phyloP scores from a whole-genome alignment of 2,113 vertebrate genomes.

The Lycaon pictus region DNA sequence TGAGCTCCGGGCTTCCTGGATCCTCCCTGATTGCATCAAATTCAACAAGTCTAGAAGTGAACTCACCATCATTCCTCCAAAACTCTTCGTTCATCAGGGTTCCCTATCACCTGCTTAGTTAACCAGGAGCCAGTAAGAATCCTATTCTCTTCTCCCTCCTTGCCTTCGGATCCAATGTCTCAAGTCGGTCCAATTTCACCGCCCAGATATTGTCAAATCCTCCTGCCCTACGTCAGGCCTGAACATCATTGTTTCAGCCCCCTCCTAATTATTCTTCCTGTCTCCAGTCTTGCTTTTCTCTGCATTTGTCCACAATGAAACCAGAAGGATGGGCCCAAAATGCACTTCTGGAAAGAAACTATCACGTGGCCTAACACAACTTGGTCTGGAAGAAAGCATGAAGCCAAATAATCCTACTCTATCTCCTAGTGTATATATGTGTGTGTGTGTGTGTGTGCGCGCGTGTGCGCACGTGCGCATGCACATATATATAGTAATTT shows the following conservation, averaged over 20 bases:
- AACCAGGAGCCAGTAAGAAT: background rate
- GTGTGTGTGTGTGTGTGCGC: background rate
- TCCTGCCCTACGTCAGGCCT: background rate
- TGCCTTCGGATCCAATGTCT: background rate
- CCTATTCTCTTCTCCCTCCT: background rate
- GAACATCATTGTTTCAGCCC: background rate
- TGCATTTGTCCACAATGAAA: background rate
- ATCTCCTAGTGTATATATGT: background rate
- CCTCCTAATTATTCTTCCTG: background rate
- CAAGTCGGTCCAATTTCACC: background rate
- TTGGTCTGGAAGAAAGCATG: background rate
- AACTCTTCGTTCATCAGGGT: background rate
- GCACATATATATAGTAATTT: background rate
- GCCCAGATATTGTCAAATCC: background rate
- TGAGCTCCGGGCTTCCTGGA: background rate
- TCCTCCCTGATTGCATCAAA: background rate
- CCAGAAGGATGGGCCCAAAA: background rate
- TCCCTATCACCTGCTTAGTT: background rate
- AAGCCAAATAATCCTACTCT: background rate
- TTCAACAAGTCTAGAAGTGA: background rate
- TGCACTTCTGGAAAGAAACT: background rate
- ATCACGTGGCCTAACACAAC: background rate
- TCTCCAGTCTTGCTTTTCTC: background rate
- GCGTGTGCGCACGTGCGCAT: background rate
- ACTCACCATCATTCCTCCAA: rapidly evolving